phyloP scores from a whole-genome alignment of 2,888 invertebrate species.

The Acleris holmiana region DNA sequence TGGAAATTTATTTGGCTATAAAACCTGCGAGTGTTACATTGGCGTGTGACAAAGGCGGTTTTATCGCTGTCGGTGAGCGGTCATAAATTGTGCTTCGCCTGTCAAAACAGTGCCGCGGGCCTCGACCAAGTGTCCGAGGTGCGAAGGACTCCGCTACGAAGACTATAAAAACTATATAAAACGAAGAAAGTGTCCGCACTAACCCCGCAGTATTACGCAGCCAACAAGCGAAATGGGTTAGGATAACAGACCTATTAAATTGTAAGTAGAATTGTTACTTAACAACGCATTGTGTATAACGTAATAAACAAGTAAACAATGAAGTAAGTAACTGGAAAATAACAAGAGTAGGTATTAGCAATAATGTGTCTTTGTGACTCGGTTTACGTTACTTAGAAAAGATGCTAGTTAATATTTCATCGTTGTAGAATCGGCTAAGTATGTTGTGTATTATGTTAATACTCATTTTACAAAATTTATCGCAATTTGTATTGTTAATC shows the following conservation, averaged over 20 bases:
- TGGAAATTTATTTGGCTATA: constrained; percentile 83
- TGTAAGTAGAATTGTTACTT: constrained; percentile 12
- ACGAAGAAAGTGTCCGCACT: constrained; percentile 23
- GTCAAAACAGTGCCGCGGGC: constrained; percentile 69
- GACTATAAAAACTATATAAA: constrained; percentile 36
- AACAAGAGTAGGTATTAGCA: no score
- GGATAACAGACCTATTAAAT: constrained; percentile 17
- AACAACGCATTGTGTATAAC: constrained; percentile 19
- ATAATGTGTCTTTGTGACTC: no score
- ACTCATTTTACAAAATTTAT: no score
- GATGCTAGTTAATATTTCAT: no score
- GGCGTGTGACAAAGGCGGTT: constrained; percentile 77
- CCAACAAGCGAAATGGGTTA: constrained; percentile 20
- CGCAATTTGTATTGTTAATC: no score
- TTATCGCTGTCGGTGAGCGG: constrained; percentile 73
- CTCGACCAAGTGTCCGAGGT: constrained; percentile 41
- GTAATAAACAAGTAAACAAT: background rate
- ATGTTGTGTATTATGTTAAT: no score
- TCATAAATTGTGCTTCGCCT: constrained; percentile 80
- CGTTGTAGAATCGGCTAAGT: no score
- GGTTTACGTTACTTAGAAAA: no score
- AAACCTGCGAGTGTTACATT: constrained; percentile 74
- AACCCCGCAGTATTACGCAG: constrained; percentile 26
- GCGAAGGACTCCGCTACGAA: constrained; percentile 26
- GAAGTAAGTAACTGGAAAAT: no score